Conservation (phyloP, 2,888 invertebrate genomes). For the Atherix ibis region DNA sequence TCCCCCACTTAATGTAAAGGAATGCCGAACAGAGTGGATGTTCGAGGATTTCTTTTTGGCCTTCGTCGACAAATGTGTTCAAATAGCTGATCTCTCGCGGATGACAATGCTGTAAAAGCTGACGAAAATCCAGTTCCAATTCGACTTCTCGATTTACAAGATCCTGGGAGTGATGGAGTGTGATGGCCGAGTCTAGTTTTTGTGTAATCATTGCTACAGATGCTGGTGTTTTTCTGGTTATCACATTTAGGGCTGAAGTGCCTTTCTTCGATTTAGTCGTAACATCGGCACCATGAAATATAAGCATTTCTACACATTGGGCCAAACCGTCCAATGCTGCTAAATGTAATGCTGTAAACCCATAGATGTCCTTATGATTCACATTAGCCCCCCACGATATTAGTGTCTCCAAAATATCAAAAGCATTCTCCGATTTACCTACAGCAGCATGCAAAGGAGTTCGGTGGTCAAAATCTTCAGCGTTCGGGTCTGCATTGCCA, state of each 20-base stretch:
- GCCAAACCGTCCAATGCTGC: slow-evolving; percentile 74
- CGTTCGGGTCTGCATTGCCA: slow-evolving; percentile 61
- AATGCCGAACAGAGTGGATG: slow-evolving; percentile 82
- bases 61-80: slow-evolving; percentile 75
- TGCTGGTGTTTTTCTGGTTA: slow-evolving; percentile 72
- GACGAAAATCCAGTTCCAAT: slow-evolving; percentile 65
- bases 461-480: slow-evolving; percentile 63
- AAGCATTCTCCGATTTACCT: slow-evolving; percentile 65
- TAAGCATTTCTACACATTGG: slow-evolving; percentile 68
- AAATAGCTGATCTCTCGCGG: slow-evolving; percentile 73
- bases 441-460: slow-evolving; percentile 73
- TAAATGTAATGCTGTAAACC: slow-evolving; percentile 70
- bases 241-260: slow-evolving; percentile 69
- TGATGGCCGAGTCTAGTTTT: slow-evolving; percentile 66
- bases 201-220: slow-evolving; percentile 69
- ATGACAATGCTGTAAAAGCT: slow-evolving; percentile 65
- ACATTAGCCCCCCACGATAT: slow-evolving; percentile 69
- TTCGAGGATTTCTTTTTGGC: slow-evolving; percentile 70
- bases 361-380: slow-evolving; percentile 70
- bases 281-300: slow-evolving; percentile 77
- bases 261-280: slow-evolving; percentile 77
- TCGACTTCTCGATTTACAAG: slow-evolving; percentile 66
- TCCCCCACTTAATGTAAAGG: slow-evolving; percentile 77
- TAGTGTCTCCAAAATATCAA: slow-evolving; percentile 62
- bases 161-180: slow-evolving; percentile 60